Base-by-base conservation (phyloP, 2,797 vertebrate species). In the Selene dorsalis region DNA sequence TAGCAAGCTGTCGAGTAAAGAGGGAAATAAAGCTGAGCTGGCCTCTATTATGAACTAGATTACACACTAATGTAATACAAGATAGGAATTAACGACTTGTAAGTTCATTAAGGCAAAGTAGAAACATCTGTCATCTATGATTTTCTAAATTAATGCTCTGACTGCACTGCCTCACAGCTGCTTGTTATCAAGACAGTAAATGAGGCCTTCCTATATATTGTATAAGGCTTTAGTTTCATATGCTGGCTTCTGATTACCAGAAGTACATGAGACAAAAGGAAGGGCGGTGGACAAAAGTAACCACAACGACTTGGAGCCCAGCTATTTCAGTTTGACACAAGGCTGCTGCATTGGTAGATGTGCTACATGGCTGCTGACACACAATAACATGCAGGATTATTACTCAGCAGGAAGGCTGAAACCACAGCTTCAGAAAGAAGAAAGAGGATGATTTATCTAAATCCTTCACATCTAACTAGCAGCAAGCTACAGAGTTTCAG, bases 301-400 rank as follows among this genome's bases (percentile, higher is more conserved):
- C 35, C 52, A 67, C 68, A 64, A 53, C 82, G 83, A 73, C 75
- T 82, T 82, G 73, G 65, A 83, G 74, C 57, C 59, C 52, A 66
- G 28, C 12, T 0, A 75, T 83, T 86, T 89, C 32, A 80, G 79
- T 89, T 80, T 79, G 61, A 82, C 67, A 82, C 60, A 69, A 48
- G 67, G 53, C 58, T 78, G 62, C 53, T 73, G 59, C 63, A 66
- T 79, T 75, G 77, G 58, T 52, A 72, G 38, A 84, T 80, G 56
- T 76, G 71, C 77, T 56, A 43, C 63, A 81, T 61, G 69, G 52
- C 75, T 83, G 69, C 79, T 50, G 73, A 79, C 60, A 84, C 62
- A 57, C 53, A 80, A 72, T 68, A 59, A 47, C 28, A 50, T 24
- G 59, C 20, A 77, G 66, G 72, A 82, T 80, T 58, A 86, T 58